These are phyloP conservation scores for Probaryconus sp. DNA, from an alignment of 1,140 invertebrate genomes.

Conservation along the genomic window DNA sequence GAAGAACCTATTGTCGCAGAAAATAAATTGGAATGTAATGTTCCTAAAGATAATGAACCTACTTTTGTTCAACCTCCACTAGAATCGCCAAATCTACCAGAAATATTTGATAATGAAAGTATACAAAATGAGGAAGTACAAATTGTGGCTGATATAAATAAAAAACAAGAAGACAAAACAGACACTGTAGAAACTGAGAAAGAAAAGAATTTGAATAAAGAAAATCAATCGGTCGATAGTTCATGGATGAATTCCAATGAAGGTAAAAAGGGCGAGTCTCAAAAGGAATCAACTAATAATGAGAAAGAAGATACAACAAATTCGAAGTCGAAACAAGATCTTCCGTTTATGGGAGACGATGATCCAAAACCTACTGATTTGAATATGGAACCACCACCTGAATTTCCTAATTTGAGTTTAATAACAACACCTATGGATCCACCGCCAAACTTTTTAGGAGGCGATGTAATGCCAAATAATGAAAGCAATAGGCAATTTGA, in stretches of 20 bases:
- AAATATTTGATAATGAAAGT: slow-evolving; percentile 10
- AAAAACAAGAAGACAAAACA: not conserved
- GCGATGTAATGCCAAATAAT: slow-evolving; percentile 25
- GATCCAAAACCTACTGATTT: slow-evolving; percentile 73
- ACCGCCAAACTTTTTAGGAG: slow-evolving; percentile 30
- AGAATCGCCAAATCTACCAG: slow-evolving; percentile 30
- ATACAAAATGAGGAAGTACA: slow-evolving; percentile 1
- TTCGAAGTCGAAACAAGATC: slow-evolving; percentile 59
- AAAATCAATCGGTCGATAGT: slow-evolving; percentile 52
- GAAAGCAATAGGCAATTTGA: slow-evolving; percentile 15
- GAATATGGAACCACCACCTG: slow-evolving; percentile 74
- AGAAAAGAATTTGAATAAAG: not conserved
- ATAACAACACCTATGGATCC: slow-evolving; percentile 54
- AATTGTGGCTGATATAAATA: slow-evolving; percentile 1
- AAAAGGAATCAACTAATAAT: not conserved
- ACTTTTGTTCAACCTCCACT: slow-evolving; percentile 15
- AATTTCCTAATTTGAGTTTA: slow-evolving; percentile 70
- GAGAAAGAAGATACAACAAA: slow-evolving; percentile 5
- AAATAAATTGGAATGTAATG: not conserved
- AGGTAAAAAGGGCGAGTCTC: not conserved
- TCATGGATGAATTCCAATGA: slow-evolving; percentile 65
- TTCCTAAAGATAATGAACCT: not conserved
- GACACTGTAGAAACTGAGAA: slow-evolving; percentile 14
- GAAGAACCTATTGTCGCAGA: not conserved
- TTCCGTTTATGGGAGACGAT: slow-evolving; percentile 75